Evolutionary conservation across 1,140 invertebrate genomes (phyloP).

Genomic region (Chelonus insularis): DNA sequence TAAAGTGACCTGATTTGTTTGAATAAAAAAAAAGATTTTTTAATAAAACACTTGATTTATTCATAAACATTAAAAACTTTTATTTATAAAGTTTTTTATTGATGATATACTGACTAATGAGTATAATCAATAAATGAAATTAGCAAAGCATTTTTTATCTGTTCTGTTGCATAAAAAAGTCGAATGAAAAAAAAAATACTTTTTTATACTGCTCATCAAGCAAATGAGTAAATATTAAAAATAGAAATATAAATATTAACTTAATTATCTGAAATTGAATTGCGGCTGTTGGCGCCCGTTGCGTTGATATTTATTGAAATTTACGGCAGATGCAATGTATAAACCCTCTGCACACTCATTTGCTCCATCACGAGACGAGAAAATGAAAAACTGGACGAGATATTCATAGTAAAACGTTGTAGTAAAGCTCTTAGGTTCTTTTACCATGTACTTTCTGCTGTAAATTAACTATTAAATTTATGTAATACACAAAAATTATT

Average conservation of each 20-base stretch:
- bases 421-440: too few species aligned
- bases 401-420: background rate
- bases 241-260: constrained; percentile 23
- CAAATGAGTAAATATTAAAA: constrained; percentile 14
- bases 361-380: background rate
- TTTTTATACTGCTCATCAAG: constrained; percentile 17
- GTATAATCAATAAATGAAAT: too few species aligned
- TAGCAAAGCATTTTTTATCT: too few species aligned
- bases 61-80: too few species aligned
- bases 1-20: too few species aligned
- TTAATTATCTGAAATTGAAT: constrained; percentile 28
- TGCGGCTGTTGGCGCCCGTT: constrained; percentile 10
- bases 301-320: constrained; percentile 28
- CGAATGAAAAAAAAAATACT: background rate
- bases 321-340: constrained; percentile 9
- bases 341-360: background rate
- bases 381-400: constrained; percentile 13
- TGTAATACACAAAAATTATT: constrained; percentile 19
- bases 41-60: too few species aligned
- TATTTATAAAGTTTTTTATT: too few species aligned
- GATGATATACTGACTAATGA: too few species aligned
- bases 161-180: too few species aligned
- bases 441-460: background rate
- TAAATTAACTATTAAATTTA: constrained; percentile 24
- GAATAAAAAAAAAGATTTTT: too few species aligned